These are phyloP conservation scores for Heliconius melpomene DNA, from an alignment of 1,140 invertebrate species.

Conservation along the genomic window DNA sequence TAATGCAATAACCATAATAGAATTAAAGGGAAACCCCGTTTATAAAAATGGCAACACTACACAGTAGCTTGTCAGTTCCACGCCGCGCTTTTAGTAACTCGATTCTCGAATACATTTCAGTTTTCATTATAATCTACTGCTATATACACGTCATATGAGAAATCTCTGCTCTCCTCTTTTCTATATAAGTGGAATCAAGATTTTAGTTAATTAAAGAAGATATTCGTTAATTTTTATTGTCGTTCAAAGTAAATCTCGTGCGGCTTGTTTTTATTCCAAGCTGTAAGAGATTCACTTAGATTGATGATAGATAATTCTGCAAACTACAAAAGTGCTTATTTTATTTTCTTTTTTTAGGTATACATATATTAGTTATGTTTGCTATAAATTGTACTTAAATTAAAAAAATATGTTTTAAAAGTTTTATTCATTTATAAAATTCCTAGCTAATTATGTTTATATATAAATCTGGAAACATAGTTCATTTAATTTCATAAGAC, in stretches of 20 bases:
- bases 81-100: constrained; percentile 23
- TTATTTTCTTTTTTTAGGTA: neutral
- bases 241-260: constrained; percentile 67
- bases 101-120: neutral
- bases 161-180: constrained; percentile 8
- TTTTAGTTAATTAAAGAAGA: neutral
- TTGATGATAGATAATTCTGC: constrained; percentile 39
- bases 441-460: too few species aligned
- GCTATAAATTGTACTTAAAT: neutral
- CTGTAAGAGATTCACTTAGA: constrained; percentile 58
- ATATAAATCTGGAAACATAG: neutral
- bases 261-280: constrained; percentile 52
- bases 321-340: neutral
- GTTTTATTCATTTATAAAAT: too few species aligned
- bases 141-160: neutral
- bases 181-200: constrained; percentile 5
- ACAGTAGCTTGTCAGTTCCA: constrained; percentile 25
- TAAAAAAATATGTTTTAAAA: too few species aligned
- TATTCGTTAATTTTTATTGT: constrained; percentile 31
- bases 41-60: constrained; percentile 24
- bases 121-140: neutral
- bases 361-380: neutral
- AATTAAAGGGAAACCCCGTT: constrained; percentile 21
- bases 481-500: neutral
- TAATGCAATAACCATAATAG: constrained; percentile 14